These are phyloP conservation scores for Gobiocypris rarus DNA, from an alignment of 2,113 vertebrate genomes.

Conservation along the genomic window DNA sequence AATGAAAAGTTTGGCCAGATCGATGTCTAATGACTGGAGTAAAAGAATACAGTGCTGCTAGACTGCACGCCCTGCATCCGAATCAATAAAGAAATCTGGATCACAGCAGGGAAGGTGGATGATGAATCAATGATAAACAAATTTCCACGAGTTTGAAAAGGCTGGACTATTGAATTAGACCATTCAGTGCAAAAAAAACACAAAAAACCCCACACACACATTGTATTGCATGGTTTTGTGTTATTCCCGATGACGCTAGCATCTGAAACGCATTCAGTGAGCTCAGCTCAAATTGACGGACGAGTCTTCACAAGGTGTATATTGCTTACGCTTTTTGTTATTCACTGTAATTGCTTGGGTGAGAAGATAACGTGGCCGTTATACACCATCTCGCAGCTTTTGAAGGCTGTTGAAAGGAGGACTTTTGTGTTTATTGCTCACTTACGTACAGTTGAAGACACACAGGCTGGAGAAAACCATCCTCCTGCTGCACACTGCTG, in stretches of 20 bases:
- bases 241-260: neutral
- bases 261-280: constrained; percentile 33
- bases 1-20: constrained; percentile 73
- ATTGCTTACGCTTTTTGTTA: constrained; percentile 40
- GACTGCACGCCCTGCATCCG: constrained; percentile 69
- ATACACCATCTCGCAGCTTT: constrained; percentile 33
- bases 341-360: constrained; percentile 32
- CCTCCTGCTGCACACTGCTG: constrained; percentile 42
- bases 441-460: constrained; percentile 35
- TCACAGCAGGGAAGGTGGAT: constrained; percentile 69
- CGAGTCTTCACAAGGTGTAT: constrained; percentile 38
- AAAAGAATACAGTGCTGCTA: constrained; percentile 74
- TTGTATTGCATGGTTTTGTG: constrained; percentile 1
- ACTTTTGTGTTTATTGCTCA: constrained; percentile 46
- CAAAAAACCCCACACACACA: neutral
- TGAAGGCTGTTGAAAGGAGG: constrained; percentile 37
- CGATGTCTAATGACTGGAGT: constrained; percentile 78
- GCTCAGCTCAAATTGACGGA: constrained; percentile 40
- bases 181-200: constrained; percentile 62
- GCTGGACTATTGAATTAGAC: constrained; percentile 77
- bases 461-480: constrained; percentile 27
- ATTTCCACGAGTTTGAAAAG: constrained; percentile 75
- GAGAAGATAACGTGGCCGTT: constrained; percentile 13
- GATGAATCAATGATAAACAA: constrained; percentile 78
- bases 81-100: constrained; percentile 77